Evolutionary conservation across 2,113 vertebrate genomes (phyloP).

Genomic region (Protobothrops flavoviridis): DNA sequence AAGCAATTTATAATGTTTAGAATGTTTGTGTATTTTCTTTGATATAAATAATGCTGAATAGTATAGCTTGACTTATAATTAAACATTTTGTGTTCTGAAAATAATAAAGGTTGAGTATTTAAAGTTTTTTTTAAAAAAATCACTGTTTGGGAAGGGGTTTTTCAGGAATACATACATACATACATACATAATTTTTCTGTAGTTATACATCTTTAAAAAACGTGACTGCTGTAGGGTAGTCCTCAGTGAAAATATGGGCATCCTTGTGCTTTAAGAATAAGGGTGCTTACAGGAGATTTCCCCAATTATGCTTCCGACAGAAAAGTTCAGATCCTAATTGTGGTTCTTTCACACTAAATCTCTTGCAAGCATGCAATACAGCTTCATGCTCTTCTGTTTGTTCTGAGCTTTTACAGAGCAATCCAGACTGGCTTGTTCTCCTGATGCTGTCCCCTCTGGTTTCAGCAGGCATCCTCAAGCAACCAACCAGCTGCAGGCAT

Average conservation of each 20-base stretch:
- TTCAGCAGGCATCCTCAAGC: not conserved
- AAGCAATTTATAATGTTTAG: not conserved
- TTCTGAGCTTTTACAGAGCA: not conserved
- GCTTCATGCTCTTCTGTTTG: constrained; percentile 5
- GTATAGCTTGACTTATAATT: not conserved
- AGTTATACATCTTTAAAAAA: not conserved
- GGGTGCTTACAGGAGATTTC: not conserved
- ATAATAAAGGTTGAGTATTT: not conserved
- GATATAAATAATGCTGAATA: not conserved
- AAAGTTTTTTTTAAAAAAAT: not conserved
- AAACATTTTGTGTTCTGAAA: not conserved
- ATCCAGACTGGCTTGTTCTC: not conserved
- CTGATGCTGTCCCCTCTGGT: not conserved
- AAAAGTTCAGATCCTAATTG: not conserved
- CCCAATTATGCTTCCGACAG: not conserved
- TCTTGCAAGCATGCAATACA: not conserved
- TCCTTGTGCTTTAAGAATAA: not conserved
- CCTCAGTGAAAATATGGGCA: not conserved
- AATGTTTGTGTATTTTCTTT: not conserved
- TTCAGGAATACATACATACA: not conserved
- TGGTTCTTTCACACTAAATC: not conserved
- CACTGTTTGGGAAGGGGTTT: not conserved
- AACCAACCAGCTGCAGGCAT: not conserved
- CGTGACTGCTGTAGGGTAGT: not conserved
- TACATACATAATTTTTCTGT: not conserved